Evolutionary conservation across 2,888 invertebrate species (phyloP).

Genomic region (Frankliniella fusca): DNA sequence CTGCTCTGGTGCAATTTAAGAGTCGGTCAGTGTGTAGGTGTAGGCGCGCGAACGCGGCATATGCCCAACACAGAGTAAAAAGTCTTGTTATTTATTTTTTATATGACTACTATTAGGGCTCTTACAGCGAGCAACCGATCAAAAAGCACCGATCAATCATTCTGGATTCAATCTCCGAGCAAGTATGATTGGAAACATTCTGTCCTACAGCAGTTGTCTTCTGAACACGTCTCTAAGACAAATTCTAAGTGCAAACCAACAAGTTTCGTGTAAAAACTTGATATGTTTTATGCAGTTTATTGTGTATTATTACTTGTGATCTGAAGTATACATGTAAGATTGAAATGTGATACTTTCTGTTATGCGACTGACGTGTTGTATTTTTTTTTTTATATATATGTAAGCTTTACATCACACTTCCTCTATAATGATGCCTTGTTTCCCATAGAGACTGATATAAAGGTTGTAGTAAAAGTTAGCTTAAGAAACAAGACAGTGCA

Average conservation of each 20-base stretch:
- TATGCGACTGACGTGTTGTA: conserved; percentile 22
- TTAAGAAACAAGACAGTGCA: conserved; percentile 8
- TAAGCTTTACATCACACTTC: background rate
- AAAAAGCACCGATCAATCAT: too few relatives aligned
- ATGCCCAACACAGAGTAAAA: background rate
- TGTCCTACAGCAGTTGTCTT: too few relatives aligned
- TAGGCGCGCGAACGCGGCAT: too few relatives aligned
- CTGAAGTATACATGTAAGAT: conserved; percentile 25
- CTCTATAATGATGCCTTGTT: background rate
- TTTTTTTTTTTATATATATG: background rate
- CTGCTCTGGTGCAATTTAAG: background rate
- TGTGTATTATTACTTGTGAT: conserved; percentile 12
- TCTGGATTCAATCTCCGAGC: too few relatives aligned
- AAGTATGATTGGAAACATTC: too few relatives aligned
- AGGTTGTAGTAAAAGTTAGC: conserved; percentile 10
- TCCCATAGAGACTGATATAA: conserved; percentile 20
- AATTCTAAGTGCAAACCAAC: background rate
- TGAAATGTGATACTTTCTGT: conserved; percentile 25
- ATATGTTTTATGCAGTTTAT: background rate
- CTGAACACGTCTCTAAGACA: background rate
- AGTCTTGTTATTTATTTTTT: background rate
- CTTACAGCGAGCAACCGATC: too few relatives aligned
- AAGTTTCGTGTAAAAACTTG: background rate
- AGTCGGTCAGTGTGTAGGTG: background rate
- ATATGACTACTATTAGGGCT: too few relatives aligned